phyloP scores from a whole-genome alignment of 2,797 vertebrate species.

The Mormyrops attenuatus region DNA sequence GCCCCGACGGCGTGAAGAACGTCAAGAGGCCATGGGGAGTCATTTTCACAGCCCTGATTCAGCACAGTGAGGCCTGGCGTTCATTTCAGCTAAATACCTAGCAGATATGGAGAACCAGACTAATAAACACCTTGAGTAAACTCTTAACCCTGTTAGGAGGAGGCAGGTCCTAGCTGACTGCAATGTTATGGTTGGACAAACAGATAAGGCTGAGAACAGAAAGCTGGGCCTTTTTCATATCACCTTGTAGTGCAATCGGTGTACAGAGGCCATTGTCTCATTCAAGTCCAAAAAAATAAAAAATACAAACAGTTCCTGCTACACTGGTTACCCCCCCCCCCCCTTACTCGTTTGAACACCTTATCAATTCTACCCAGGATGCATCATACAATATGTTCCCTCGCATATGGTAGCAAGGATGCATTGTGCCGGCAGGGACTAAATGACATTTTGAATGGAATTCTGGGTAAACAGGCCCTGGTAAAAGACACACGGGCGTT shows the following conservation, averaged over 20 bases:
- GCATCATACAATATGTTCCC: slow-evolving; percentile 46
- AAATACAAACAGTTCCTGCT: not conserved
- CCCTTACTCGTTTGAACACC: not conserved
- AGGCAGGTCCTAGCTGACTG: not conserved
- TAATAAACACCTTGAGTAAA: not conserved
- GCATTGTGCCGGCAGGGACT: slow-evolving; percentile 44
- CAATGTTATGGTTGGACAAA: not conserved
- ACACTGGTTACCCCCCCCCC: not conserved
- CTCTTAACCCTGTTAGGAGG: not conserved
- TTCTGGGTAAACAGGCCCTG: slow-evolving; percentile 4
- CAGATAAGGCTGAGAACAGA: not conserved
- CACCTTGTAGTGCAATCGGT: not conserved
- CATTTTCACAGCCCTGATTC: not conserved
- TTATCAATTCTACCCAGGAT: slow-evolving; percentile 53
- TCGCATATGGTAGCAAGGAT: slow-evolving; percentile 41
- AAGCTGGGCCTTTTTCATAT: not conserved
- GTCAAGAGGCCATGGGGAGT: not conserved
- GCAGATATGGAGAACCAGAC: not conserved
- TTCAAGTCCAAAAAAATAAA: not conserved
- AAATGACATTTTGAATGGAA: not conserved
- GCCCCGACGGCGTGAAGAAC: not conserved
- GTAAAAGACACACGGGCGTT: slow-evolving; percentile 23
- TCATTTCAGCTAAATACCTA: not conserved
- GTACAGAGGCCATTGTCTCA: not conserved
- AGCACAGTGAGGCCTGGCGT: not conserved